Evolutionary conservation across 2,888 invertebrate species (phyloP), one percentile per base, ranked within the genome.

Genomic region (Stegophylla sp.): DNA sequence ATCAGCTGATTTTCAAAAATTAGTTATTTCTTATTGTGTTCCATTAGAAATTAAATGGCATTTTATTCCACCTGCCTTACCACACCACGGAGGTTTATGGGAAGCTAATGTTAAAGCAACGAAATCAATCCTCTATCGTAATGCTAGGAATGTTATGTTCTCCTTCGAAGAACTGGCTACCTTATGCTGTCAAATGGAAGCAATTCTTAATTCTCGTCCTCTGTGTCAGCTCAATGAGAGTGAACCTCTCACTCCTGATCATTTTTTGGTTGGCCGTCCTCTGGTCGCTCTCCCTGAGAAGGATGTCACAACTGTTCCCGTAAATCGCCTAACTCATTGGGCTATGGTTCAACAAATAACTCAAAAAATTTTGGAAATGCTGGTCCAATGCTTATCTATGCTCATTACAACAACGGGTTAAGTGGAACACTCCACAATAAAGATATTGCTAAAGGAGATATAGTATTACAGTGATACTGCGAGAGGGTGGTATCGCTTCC

Each of bases 1-100:
- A n/a, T 2, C 41, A 2, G 13, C 0, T 41, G n/a, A 17, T 7
- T 64, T 41, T 20, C 34, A 41, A n/a, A 41, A 64, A 41, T 17
- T n/a, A 34, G 23, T 64, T 41, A 41, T 7, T 0, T 9, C 10
- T 41, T 17, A 64, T 10, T 64, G 64, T 64, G 34, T 64, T 1
- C 28, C 64, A 10, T 5, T n/a, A 2, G 28, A 53, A 23, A 72
- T 72, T 2, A 34, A 53, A 1, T 59, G 56, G 72, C 51, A 72
- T 41, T 72, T 72, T 3, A 72, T 41, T 26, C 71, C 79, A n/a
- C n/a, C n/a, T n/a, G n/a, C n/a, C n/a, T n/a, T n/a, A n/a, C n/a
- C n/a, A n/a, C n/a, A n/a, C 34, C 61, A 64, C 41, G 41, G 41
- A 20, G 64, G 64, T n/a, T 41, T 64, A 12, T 64, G 41, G n/a